A percentile compares a stretch with the other conserved stretches of the same genome.
These are phyloP conservation scores for Menura novaehollandiae DNA, from an alignment of 2,113 vertebrate genomes.

Conservation along the genomic window DNA sequence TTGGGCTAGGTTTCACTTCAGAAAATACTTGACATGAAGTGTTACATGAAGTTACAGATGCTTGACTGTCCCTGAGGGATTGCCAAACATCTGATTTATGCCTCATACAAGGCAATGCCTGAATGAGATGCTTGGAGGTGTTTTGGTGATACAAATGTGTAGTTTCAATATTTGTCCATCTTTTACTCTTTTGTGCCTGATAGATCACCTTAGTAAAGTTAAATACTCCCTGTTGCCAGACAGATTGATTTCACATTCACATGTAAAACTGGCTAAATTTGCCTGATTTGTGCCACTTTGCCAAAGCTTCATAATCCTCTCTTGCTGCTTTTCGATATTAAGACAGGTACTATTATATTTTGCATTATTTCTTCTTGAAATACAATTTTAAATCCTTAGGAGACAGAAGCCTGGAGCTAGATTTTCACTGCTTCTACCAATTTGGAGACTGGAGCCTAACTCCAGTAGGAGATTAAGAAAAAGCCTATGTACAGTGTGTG, in stretches of 20 bases:
- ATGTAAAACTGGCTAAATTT: not conserved
- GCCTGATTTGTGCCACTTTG: not conserved
- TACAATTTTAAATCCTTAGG: not conserved
- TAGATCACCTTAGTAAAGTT: not conserved
- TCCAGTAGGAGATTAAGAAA: not conserved
- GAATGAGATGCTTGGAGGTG: not conserved
- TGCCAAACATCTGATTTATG: not conserved
- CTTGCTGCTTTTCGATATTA: not conserved
- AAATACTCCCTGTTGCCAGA: not conserved
- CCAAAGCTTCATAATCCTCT: not conserved
- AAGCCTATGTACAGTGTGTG: rapidly evolving
- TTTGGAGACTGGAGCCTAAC: not conserved
- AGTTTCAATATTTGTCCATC: not conserved
- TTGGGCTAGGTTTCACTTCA: not conserved
- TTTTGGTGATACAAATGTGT: not conserved
- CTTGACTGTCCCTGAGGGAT: not conserved
- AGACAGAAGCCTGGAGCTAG: not conserved
- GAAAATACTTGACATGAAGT: not conserved
- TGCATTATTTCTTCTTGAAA: not conserved
- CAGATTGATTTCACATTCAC: not conserved
- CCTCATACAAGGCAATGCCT: not conserved
- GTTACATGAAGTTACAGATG: not conserved
- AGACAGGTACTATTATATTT: not conserved
- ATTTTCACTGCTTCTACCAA: not conserved
- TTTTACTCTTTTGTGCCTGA: not conserved